Conservation (phyloP, 2,113 vertebrate genomes). For the Microtus montanus region DNA sequence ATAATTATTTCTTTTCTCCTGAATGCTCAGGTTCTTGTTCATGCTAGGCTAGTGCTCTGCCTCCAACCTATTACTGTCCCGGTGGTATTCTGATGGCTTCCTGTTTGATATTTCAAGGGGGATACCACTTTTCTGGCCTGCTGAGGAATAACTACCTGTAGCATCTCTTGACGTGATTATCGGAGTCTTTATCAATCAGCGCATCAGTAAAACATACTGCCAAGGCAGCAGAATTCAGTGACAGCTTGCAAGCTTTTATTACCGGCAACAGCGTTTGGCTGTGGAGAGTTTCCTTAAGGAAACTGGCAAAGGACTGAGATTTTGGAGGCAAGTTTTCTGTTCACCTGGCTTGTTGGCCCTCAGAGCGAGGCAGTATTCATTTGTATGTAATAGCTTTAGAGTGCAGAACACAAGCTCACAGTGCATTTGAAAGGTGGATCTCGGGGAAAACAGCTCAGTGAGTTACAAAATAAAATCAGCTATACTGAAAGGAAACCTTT, state of each 20-base stretch:
- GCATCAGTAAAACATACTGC: conserved; percentile 44
- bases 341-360: conserved; percentile 64
- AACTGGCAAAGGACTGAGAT: conserved; percentile 50
- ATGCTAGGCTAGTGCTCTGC: neutral
- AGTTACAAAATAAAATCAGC: neutral
- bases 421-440: conserved; percentile 35
- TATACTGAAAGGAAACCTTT: neutral
- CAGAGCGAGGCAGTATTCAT: conserved; percentile 25
- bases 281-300: conserved; percentile 54
- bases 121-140: neutral
- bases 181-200: conserved; percentile 59
- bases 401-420: neutral
- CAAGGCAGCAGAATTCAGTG: conserved; percentile 59
- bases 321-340: conserved; percentile 54
- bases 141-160: conserved; percentile 36
- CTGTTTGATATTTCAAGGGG: neutral
- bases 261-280: conserved; percentile 70
- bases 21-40: neutral
- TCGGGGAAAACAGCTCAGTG: neutral
- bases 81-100: neutral
- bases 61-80: neutral
- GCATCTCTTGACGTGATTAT: conserved; percentile 30
- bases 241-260: conserved; percentile 70
- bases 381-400: conserved; percentile 15
- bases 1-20: conserved; percentile 5